Conservation (phyloP, 1,140 invertebrate species). For the Drosophila arizonae region DNA sequence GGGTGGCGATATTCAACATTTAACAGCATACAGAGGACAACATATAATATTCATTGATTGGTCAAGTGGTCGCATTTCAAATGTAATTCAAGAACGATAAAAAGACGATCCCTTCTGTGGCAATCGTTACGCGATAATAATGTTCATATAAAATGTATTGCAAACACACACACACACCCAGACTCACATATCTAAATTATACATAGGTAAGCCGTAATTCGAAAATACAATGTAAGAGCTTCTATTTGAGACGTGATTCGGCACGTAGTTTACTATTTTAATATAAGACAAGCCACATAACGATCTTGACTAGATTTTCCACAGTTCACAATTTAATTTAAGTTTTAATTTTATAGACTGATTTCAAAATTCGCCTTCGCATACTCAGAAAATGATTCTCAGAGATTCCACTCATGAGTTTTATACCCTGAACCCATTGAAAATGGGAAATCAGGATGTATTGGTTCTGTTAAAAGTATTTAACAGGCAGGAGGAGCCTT, state of each 20-base stretch:
- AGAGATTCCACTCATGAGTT: too few species aligned
- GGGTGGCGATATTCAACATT: conserved; percentile 7
- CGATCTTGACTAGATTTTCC: too few species aligned
- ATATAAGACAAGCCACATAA: too few species aligned
- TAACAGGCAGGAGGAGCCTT: too few species aligned
- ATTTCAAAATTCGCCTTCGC: too few species aligned
- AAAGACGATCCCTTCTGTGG: conserved; percentile 11
- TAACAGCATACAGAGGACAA: conserved; percentile 14
- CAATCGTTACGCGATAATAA: background rate
- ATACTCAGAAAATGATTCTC: too few species aligned
- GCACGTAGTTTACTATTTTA: too few species aligned
- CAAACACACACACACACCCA: background rate
- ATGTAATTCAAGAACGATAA: conserved; percentile 57
- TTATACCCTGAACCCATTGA: too few species aligned
- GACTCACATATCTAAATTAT: background rate
- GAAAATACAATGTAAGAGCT: background rate
- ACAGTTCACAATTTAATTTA: too few species aligned
- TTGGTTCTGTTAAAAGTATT: too few species aligned
- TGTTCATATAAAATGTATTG: background rate
- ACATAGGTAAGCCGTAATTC: background rate
- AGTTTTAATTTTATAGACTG: too few species aligned
- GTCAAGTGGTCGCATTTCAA: conserved; percentile 65
- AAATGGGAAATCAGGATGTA: too few species aligned
- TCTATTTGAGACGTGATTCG: background rate
- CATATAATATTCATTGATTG: conserved; percentile 67